phyloP scores from a whole-genome alignment of 2,797 vertebrate species.

The Enteromius afrohamiltoni region DNA sequence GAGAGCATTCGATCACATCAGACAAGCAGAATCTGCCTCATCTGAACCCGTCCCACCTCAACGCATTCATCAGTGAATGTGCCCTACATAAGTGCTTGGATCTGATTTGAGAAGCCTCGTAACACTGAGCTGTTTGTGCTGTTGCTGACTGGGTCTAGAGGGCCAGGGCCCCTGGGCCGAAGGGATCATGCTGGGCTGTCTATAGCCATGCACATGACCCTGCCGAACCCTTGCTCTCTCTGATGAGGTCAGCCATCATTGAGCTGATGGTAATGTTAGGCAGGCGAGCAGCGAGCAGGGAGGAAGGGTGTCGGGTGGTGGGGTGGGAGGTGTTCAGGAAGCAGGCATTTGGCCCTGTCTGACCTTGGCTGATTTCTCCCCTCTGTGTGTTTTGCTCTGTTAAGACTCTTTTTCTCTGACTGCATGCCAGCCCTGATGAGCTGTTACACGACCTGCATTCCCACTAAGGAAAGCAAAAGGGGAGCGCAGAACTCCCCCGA shows the following conservation, averaged over 20 bases:
- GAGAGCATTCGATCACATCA: slow-evolving; percentile 23
- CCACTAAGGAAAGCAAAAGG: slow-evolving; percentile 25
- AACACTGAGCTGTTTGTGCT: slow-evolving; percentile 59
- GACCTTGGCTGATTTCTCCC: slow-evolving; percentile 66
- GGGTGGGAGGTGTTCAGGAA: slow-evolving; percentile 62
- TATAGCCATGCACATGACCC: slow-evolving; percentile 54
- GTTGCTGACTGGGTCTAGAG: slow-evolving; percentile 54
- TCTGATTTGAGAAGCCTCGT: slow-evolving; percentile 58
- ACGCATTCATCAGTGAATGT: slow-evolving; percentile 57
- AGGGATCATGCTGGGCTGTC: slow-evolving; percentile 53
- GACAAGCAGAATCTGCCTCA: slow-evolving; percentile 42
- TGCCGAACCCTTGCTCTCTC: slow-evolving; percentile 48
- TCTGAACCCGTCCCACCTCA: slow-evolving; percentile 51
- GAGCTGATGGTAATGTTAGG: slow-evolving; percentile 54
- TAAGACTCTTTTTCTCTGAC: slow-evolving; percentile 53
- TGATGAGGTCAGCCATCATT: slow-evolving; percentile 56
- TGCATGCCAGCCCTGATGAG: slow-evolving; percentile 54
- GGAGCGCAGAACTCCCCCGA: slow-evolving; percentile 23
- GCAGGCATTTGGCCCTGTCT: slow-evolving; percentile 68
- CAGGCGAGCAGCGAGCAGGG: background rate
- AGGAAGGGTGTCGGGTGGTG: slow-evolving; percentile 30
- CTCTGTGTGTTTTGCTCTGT: slow-evolving; percentile 62
- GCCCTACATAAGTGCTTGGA: slow-evolving; percentile 55
- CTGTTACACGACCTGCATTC: slow-evolving; percentile 57
- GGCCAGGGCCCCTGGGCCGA: slow-evolving; percentile 47